Evolutionary conservation across 2,797 vertebrate species (phyloP), one percentile per base, ranked within the genome.

Genomic region (Crocidura indochinensis): DNA sequence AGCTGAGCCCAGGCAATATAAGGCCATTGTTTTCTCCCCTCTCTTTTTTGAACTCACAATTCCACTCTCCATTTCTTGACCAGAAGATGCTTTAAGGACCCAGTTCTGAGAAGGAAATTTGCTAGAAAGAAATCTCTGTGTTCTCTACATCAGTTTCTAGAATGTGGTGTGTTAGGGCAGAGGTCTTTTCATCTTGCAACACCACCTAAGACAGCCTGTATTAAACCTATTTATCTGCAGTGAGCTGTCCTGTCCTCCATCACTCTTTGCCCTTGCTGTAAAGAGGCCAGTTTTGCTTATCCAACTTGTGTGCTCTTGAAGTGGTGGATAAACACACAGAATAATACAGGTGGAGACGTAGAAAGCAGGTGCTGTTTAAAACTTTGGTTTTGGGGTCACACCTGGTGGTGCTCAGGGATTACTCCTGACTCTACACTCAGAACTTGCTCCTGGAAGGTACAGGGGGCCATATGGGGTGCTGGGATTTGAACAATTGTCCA

Each of bases 351-450:
- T 10, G 62, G 47, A 75, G 44, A 2, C 60, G 22, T 80, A 26
- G 68, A 91, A 88, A 49, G 22, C 27, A 0, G n/a, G 22, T 73
- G 49, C n/a, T 29, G 8, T 68, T 90, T 80, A n/a, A 80, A 88
- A 69, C 24, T 74, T 87, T 73, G 44, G 15, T 6, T 91, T 27
- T 47, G 24, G 38, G 38, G 38, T 38, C 38, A 38, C 38, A 38
- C 38, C 38, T 38, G 38, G 38, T 38, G 38, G 38, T 38, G 38
- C 38, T 38, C 38, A 38, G 38, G 5, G 38, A 38, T 38, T 38
- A 38, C 38, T 38, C 38, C 38, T 38, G 38, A 5, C 38, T 38
- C 38, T 38, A 5, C 38, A 38, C 38, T 38, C 38, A 38, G 38
- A 38, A 38, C 38, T 38, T 38, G 5, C 38, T 38, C 38, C 38